Evolutionary conservation across 2,888 invertebrate genomes (phyloP).

Genomic region (Trichacis sp.): DNA sequence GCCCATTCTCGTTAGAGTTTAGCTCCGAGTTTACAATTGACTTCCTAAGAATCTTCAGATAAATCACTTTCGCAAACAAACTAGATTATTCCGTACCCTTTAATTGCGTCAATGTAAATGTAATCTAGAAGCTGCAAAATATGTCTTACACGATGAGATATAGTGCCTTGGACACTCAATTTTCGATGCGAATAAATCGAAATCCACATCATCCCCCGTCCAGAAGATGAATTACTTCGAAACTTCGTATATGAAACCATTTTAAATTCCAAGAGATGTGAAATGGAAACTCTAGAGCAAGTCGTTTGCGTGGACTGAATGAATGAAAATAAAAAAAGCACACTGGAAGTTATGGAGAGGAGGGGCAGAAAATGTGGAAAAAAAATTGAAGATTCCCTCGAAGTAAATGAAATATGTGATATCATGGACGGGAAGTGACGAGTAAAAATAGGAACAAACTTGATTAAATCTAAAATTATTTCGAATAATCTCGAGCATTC

Average conservation of each 20-base stretch:
- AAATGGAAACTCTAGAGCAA: background rate
- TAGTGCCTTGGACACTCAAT: background rate
- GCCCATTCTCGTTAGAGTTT: conserved; percentile 28
- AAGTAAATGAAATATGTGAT: conserved; percentile 1
- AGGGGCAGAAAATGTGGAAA: background rate
- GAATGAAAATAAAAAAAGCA: background rate
- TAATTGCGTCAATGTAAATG: background rate
- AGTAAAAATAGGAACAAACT: background rate
- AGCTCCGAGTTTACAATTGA: conserved; percentile 25
- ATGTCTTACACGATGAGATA: background rate
- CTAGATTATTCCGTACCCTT: background rate
- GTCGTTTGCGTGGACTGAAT: conserved; percentile 1
- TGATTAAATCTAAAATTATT: conserved; percentile 3
- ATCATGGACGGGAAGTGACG: background rate
- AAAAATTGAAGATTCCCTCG: background rate
- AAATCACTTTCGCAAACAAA: background rate
- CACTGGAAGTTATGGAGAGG: background rate
- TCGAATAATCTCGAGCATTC: background rate
- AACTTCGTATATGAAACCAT: background rate
- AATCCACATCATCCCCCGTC: background rate
- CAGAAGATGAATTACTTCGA: background rate
- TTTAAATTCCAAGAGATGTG: background rate
- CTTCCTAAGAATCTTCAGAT: conserved; percentile 18
- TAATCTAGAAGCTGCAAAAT: background rate
- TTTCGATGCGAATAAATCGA: background rate